Base-by-base conservation (phyloP, 2,113 vertebrate species). In the Alouatta palliata region DNA sequence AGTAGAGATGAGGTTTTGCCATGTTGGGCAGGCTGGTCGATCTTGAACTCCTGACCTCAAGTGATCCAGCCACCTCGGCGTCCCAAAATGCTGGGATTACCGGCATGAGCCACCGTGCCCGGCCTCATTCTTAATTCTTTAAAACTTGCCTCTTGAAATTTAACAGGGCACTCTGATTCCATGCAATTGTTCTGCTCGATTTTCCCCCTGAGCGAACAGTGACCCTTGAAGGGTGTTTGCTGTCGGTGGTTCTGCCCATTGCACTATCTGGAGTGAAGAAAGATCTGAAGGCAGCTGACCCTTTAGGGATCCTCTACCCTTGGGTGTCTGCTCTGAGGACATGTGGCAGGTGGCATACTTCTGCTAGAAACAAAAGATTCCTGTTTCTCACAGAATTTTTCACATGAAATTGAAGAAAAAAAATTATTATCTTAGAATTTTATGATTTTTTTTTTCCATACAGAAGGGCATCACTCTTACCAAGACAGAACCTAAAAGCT, bases 401-500 rank as follows among this genome's bases (percentile, higher is more conserved):
- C 83, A 76, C 49, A 86, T 87, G 52, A 97, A 98, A 96, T 94
- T 94, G 27, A 90, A 93, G 14, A 75, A 47, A 87, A 94, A 21
- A 87, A 68, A 95, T 97, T 95, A 98, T 96, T 97, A 97, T 64
- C 92, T 90, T 95, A 92, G 58, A 97, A 76, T 96, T 93, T 97
- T 47, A 47, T 32, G 75, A 23, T 40, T 73, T 73, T 66, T 73
- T 66, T 97, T 92, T 97, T 95, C 94, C 94, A 95, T 91, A 87
- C 7, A 90, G 84, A 98, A 96, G 86, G 77, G 43, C 68, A 83
- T 96, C 94, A 75, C 64, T 88, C 86, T 92, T 97, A 97, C 66
- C 97, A 97, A 97, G 81, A 97, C 37, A 98, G 91, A 97, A 98
- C 96, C 89, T 97, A 96, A 93, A 89, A 98, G 58, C 37, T 97